These are phyloP conservation scores for Harpegnathos saltator DNA, from an alignment of 1,140 invertebrate genomes.

Conservation along the genomic window DNA sequence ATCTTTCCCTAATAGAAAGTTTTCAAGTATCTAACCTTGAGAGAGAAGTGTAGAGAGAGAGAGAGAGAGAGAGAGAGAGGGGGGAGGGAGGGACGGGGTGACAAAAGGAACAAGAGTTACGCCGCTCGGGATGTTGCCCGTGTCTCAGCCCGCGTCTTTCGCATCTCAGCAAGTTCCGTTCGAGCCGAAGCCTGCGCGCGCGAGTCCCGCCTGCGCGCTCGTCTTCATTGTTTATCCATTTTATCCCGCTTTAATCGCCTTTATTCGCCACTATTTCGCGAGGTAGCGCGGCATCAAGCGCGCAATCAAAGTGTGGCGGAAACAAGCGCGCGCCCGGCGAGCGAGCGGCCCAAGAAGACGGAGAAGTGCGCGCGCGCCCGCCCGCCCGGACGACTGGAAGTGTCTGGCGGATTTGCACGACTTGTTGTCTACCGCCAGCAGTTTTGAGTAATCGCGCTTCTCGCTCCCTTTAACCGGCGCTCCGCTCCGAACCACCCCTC, in stretches of 20 bases:
- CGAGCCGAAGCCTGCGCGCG: background rate
- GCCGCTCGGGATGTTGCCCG: no score
- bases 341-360: background rate
- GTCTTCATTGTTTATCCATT: constrained; percentile 7
- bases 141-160: background rate
- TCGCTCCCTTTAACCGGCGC: constrained; percentile 21
- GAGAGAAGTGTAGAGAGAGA: no score
- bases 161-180: constrained; percentile 9
- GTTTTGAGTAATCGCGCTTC: constrained; percentile 53
- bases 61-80: no score
- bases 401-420: constrained; percentile 53
- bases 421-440: constrained; percentile 54
- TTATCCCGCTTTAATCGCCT: constrained; percentile 27
- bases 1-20: no score
- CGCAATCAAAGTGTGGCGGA: constrained; percentile 42
- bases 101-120: no score
- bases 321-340: constrained; percentile 16
- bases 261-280: constrained; percentile 30
- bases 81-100: no score
- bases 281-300: constrained; percentile 25
- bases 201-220: background rate
- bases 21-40: no score
- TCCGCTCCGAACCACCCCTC: background rate
- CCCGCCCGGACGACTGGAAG: constrained; percentile 13
- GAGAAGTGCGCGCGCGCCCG: background rate